Evolutionary conservation across 2,113 vertebrate genomes (phyloP).

Genomic region (Gasterosteus nipponicus): DNA sequence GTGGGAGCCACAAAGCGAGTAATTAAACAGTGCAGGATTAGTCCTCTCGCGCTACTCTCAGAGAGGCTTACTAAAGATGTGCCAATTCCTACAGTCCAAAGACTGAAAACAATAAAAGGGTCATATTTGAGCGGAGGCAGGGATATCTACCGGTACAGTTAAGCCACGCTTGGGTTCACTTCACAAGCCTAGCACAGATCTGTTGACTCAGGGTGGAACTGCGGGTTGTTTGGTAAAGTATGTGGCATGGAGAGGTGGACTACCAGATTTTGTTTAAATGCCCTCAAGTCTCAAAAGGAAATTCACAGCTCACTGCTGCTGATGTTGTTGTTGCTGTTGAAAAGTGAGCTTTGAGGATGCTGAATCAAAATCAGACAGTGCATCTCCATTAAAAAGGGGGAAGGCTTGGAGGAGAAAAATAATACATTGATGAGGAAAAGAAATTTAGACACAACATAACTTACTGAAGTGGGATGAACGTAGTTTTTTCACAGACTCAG

Average conservation of each 20-base stretch:
- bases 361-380: conserved; percentile 32
- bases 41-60: background rate
- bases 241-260: conserved; percentile 21
- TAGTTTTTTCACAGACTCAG: conserved; percentile 93
- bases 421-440: background rate
- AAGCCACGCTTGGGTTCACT: conserved; percentile 24
- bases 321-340: background rate
- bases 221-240: conserved; percentile 17
- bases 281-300: background rate
- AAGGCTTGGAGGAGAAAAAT: conserved; percentile 20
- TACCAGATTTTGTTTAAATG: conserved; percentile 14
- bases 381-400: conserved; percentile 2
- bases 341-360: conserved; percentile 12
- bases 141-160: conserved; percentile 4
- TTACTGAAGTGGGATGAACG: conserved; percentile 91
- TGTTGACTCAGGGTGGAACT: conserved; percentile 27
- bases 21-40: conserved; percentile 20
- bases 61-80: background rate
- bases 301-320: conserved; percentile 4
- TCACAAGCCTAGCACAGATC: conserved; percentile 29
- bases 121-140: conserved; percentile 22
- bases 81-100: conserved; percentile 10
- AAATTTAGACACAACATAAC: conserved; percentile 76
- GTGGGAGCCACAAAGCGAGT: conserved; percentile 58
- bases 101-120: background rate